phyloP scores from a whole-genome alignment of 2,797 vertebrate species.

The Syngnathus acus region DNA sequence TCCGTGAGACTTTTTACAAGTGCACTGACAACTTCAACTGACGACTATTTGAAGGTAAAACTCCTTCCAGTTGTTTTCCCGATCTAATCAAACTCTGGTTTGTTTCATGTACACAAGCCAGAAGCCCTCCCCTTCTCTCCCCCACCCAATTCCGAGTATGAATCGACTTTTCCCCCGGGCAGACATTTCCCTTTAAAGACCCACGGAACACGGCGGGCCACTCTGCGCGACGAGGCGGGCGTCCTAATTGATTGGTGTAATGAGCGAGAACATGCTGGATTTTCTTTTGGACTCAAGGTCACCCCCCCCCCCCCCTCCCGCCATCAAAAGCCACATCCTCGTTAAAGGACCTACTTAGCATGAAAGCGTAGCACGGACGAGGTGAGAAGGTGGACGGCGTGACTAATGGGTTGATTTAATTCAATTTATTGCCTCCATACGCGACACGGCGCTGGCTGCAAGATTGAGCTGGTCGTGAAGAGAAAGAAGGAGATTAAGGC shows the following conservation, averaged over 20 bases:
- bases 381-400: slow-evolving; percentile 69
- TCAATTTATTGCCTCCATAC: slow-evolving; percentile 66
- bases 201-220: slow-evolving; percentile 53
- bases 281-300: slow-evolving; percentile 65
- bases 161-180: slow-evolving; percentile 72
- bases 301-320: slow-evolving; percentile 6
- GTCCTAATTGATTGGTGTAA: slow-evolving; percentile 72
- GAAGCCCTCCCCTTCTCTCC: not conserved
- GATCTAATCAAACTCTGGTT: slow-evolving; percentile 45
- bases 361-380: slow-evolving; percentile 67
- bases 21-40: not conserved
- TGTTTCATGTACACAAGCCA: slow-evolving; percentile 48
- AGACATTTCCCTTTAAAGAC: slow-evolving; percentile 70
- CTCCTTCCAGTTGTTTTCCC: slow-evolving; percentile 35
- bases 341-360: slow-evolving; percentile 59
- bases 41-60: slow-evolving; percentile 8
- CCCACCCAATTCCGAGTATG: slow-evolving; percentile 50
- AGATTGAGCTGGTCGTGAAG: slow-evolving; percentile 62
- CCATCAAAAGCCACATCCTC: slow-evolving; percentile 37
- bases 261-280: slow-evolving; percentile 55
- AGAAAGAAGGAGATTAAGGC: slow-evolving; percentile 66
- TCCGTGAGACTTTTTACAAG: not conserved
- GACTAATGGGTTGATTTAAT: slow-evolving; percentile 77
- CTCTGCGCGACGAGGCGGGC: slow-evolving; percentile 52
- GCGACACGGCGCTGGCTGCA: slow-evolving; percentile 58